Percentiles rank a stretch among this genome's conserved stretches.
phyloP scores from a whole-genome alignment of 2,888 invertebrate species.

The Oeneis ivallda region DNA sequence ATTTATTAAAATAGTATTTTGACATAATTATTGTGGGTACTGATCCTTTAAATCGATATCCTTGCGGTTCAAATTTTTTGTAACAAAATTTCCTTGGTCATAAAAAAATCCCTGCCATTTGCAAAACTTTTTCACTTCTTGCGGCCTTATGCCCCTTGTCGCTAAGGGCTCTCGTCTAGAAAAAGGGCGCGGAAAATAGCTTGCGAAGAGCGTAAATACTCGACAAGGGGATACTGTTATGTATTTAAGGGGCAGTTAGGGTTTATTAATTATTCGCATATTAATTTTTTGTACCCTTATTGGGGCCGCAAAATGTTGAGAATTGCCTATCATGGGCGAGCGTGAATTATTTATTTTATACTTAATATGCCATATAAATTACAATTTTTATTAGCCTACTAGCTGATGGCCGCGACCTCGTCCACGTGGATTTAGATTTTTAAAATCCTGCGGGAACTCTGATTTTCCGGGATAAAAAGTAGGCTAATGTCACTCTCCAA shows the following conservation, averaged over 20 bases:
- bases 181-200: constrained; percentile 14
- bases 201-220: constrained; percentile 8
- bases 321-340: too few relatives aligned
- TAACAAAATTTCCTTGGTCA: not conserved
- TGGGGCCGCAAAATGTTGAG: too few relatives aligned
- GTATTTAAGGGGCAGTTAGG: constrained; percentile 16
- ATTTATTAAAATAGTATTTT: too few relatives aligned
- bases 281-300: not conserved
- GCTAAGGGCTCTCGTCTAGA: not conserved
- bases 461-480: too few relatives aligned
- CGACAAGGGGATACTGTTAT: not conserved
- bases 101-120: constrained; percentile 1
- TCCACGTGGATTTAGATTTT: too few relatives aligned
- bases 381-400: too few relatives aligned
- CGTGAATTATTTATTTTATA: too few relatives aligned
- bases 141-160: constrained; percentile 4
- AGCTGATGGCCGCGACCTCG: too few relatives aligned
- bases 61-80: not conserved
- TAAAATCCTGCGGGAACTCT: too few relatives aligned
- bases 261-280: not conserved
- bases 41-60: not conserved
- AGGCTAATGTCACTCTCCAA: too few relatives aligned
- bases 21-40: too few relatives aligned
- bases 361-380: too few relatives aligned
- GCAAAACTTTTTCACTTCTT: constrained; percentile 3